These are phyloP conservation scores for Enteromius thamalakanensis DNA, from an alignment of 2,797 vertebrate genomes.

Conservation along the genomic window DNA sequence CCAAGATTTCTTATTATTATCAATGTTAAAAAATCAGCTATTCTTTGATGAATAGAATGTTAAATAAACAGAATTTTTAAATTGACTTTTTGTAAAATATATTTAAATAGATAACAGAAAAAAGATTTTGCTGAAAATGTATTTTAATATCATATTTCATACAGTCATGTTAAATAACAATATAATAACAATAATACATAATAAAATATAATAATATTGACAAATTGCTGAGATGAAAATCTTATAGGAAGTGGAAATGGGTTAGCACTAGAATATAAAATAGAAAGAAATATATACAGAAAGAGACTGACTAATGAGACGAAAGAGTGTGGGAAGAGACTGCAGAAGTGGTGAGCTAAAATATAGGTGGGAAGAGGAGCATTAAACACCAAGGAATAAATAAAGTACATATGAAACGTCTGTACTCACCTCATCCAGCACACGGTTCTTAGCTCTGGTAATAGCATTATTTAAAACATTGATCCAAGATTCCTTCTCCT, in stretches of 20 bases:
- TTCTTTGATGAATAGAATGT: background rate
- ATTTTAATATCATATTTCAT: background rate
- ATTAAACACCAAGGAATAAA: slow-evolving; percentile 5
- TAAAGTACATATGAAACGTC: slow-evolving; percentile 7
- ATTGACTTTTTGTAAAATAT: background rate
- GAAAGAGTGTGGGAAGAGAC: slow-evolving; percentile 27
- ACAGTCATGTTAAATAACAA: background rate
- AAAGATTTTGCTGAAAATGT: too few species aligned
- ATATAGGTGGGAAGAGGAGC: slow-evolving; percentile 17
- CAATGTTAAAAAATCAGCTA: background rate
- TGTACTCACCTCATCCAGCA: slow-evolving; percentile 77
- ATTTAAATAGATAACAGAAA: too few species aligned
- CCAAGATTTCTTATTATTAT: background rate
- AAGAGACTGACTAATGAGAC: slow-evolving; percentile 28
- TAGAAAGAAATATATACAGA: slow-evolving; percentile 24
- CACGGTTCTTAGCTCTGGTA: slow-evolving; percentile 88
- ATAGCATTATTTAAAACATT: slow-evolving; percentile 87
- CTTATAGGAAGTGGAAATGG: background rate
- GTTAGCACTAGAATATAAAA: background rate
- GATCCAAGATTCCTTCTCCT: slow-evolving; percentile 96
- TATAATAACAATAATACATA: background rate
- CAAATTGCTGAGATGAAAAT: background rate
- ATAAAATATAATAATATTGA: background rate
- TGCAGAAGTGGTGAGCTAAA: slow-evolving; percentile 3
- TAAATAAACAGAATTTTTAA: background rate